Percentiles rank a stretch among this genome's conserved stretches.
phyloP scores from a whole-genome alignment of 2,113 vertebrate species.

The Pungitius pungitius region DNA sequence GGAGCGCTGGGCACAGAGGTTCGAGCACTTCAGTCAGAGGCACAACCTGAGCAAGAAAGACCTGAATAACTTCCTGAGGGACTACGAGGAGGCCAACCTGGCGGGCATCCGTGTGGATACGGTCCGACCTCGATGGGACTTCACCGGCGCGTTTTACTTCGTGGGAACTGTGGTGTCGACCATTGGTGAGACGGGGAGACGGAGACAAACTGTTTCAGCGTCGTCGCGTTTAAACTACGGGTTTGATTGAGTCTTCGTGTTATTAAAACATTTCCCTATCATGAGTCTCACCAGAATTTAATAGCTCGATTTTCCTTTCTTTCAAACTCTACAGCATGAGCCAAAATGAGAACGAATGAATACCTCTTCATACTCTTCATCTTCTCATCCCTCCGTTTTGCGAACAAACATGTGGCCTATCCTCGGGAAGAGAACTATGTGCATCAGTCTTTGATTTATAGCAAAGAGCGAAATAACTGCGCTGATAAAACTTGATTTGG shows the following conservation, averaged over 20 bases:
- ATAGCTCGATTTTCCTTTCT: not conserved
- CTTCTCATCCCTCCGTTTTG: not conserved
- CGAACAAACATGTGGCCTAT: not conserved
- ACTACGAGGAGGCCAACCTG: conserved; percentile 89
- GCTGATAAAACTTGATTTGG: no score
- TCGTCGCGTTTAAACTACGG: not conserved
- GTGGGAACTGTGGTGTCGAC: conserved; percentile 97
- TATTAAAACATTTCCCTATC: not conserved
- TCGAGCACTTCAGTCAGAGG: conserved; percentile 88
- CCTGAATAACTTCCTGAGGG: conserved; percentile 86
- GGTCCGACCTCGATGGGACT: conserved; percentile 92
- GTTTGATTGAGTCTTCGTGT: not conserved
- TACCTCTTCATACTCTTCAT: not conserved
- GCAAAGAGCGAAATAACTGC: not conserved
- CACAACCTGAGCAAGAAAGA: conserved; percentile 89
- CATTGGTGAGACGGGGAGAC: conserved; percentile 85
- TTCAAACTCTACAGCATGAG: not conserved
- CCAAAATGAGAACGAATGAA: not conserved
- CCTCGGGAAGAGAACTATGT: not conserved
- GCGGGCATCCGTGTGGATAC: conserved; percentile 90
- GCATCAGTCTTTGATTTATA: not conserved
- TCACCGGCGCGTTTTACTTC: conserved; percentile 95
- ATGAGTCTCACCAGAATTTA: not conserved
- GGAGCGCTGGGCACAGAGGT: conserved; percentile 88
- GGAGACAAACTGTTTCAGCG: not conserved